phyloP scores from a whole-genome alignment of 2,888 invertebrate genomes.

The Allacma fusca region DNA sequence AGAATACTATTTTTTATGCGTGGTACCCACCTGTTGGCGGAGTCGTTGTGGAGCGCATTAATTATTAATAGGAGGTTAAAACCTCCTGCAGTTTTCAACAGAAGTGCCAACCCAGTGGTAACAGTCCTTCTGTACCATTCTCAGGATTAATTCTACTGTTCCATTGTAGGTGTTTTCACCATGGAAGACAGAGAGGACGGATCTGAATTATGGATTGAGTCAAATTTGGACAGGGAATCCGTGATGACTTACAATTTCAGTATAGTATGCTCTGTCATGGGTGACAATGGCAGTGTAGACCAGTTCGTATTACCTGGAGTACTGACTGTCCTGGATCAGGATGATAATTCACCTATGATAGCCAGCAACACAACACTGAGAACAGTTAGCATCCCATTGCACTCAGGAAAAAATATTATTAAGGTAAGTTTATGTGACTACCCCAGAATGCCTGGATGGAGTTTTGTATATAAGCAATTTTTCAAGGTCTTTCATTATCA shows the following conservation, averaged over 20 bases:
- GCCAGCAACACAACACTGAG: slow-evolving; percentile 30
- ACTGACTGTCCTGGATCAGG: slow-evolving; percentile 56
- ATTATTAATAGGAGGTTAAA: too few species aligned
- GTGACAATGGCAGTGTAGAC: too few species aligned
- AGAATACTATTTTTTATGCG: too few species aligned
- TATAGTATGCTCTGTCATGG: slow-evolving; percentile 46
- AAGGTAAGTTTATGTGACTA: background rate
- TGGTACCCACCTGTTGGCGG: too few species aligned
- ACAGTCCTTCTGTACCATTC: too few species aligned
- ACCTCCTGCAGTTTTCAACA: too few species aligned
- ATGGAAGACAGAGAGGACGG: slow-evolving; percentile 30
- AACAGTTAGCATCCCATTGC: slow-evolving; percentile 27
- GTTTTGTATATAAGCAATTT: too few species aligned
- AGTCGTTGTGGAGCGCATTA: too few species aligned
- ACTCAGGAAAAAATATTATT: slow-evolving; percentile 9
- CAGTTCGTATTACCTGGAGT: slow-evolving; percentile 43
- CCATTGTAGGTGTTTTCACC: slow-evolving; percentile 48
- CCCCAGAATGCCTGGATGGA: too few species aligned
- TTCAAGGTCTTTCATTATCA: too few species aligned
- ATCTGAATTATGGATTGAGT: slow-evolving; percentile 44
- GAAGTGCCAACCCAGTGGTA: too few species aligned
- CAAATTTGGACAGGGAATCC: slow-evolving; percentile 52
- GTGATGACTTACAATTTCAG: slow-evolving; percentile 49
- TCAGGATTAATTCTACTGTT: too few species aligned
- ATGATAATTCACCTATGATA: slow-evolving; percentile 54